These are phyloP conservation scores for Monopis laevigella DNA, from an alignment of 2,888 invertebrate genomes.

Conservation along the genomic window DNA sequence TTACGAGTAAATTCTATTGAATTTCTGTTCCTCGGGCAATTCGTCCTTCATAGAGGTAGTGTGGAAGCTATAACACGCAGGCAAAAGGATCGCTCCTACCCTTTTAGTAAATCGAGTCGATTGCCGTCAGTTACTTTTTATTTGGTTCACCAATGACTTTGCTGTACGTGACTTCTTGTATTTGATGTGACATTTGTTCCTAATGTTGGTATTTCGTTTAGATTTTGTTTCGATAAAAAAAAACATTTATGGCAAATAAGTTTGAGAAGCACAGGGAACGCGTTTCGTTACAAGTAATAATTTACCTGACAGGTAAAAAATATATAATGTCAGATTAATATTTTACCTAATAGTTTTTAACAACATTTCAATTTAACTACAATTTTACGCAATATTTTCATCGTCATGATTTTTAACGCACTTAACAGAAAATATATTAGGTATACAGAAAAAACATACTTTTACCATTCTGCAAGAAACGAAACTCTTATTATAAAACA, in stretches of 20 bases:
- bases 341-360: no score
- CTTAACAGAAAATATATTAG: no score
- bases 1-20: no score
- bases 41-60: not conserved
- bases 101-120: slow-evolving; percentile 33
- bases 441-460: no score
- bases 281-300: slow-evolving; percentile 22
- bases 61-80: slow-evolving; percentile 29
- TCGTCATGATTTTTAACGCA: no score
- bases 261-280: slow-evolving; percentile 16
- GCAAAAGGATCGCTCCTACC: slow-evolving; percentile 26
- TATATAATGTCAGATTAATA: no score
- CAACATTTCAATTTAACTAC: no score
- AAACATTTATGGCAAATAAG: slow-evolving; percentile 12
- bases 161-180: slow-evolving; percentile 31
- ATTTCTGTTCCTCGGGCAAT: no score
- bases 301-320: no score
- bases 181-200: slow-evolving; percentile 26
- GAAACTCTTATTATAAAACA: slow-evolving; percentile 15
- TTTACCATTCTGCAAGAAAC: slow-evolving; percentile 30
- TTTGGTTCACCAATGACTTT: slow-evolving; percentile 27
- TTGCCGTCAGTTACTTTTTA: slow-evolving; percentile 33
- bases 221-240: slow-evolving; percentile 19
- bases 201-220: slow-evolving; percentile 21
- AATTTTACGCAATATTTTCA: no score